Conservation (phyloP, 1,140 invertebrate genomes). For the Ctenoplectra terminalis region DNA sequence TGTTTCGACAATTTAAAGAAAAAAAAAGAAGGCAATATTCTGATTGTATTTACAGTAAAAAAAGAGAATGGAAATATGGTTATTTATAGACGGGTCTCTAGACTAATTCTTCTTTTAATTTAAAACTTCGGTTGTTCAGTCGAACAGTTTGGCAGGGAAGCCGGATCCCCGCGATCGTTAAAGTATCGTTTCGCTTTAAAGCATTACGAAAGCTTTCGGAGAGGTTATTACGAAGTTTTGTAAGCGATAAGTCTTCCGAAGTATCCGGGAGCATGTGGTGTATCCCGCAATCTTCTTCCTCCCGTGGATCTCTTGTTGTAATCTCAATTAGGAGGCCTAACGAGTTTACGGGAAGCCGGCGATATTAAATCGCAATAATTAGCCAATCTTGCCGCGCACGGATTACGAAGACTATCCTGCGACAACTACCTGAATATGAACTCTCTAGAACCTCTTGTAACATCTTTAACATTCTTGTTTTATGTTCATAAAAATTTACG, state of each 20-base stretch:
- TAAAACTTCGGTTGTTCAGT: not conserved
- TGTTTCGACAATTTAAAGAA: too few species aligned
- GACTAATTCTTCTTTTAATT: not conserved
- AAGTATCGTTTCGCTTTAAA: slow-evolving; percentile 50
- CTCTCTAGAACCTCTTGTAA: not conserved
- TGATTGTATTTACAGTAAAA: too few species aligned
- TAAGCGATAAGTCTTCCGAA: slow-evolving; percentile 50
- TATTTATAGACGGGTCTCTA: not conserved
- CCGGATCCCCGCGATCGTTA: slow-evolving; percentile 29
- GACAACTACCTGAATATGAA: slow-evolving; percentile 41
- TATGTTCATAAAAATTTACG: too few species aligned
- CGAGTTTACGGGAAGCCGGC: slow-evolving; percentile 48
- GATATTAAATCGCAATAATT: slow-evolving; percentile 57
- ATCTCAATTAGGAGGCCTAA: slow-evolving; percentile 56
- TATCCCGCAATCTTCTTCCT: slow-evolving; percentile 49
- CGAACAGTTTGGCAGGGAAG: slow-evolving; percentile 9
- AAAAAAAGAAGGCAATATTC: too few species aligned
- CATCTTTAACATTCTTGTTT: too few species aligned
- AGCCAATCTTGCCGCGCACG: slow-evolving; percentile 33
- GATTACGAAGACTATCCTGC: slow-evolving; percentile 33
- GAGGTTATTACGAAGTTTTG: slow-evolving; percentile 55
- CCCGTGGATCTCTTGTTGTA: slow-evolving; percentile 38
- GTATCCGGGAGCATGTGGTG: slow-evolving; percentile 47
- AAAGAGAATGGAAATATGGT: not conserved
- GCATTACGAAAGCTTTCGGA: slow-evolving; percentile 42